These are phyloP conservation scores for Cyanoramphus novaezelandiae DNA, from an alignment of 2,113 vertebrate genomes.

Conservation along the genomic window DNA sequence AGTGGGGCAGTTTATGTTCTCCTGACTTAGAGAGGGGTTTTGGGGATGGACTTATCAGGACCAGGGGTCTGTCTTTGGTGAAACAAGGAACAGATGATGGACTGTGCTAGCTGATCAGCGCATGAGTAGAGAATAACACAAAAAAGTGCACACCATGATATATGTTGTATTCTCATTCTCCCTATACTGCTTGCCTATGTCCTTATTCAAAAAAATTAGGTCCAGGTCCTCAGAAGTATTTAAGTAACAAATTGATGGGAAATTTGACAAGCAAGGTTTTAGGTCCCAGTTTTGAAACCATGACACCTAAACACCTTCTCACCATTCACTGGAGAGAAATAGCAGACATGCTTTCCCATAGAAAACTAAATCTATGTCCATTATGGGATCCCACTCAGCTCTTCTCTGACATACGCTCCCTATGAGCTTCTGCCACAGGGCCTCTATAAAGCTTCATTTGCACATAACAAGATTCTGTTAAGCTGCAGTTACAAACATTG, in stretches of 20 bases:
- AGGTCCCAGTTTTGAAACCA: not conserved
- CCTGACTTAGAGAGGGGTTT: not conserved
- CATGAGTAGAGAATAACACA: not conserved
- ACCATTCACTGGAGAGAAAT: not conserved
- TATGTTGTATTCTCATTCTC: not conserved
- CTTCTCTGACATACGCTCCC: not conserved
- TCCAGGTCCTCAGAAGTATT: not conserved
- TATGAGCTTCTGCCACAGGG: not conserved
- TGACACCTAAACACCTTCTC: not conserved
- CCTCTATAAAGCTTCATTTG: not conserved
- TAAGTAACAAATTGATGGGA: not conserved
- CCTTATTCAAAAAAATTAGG: not conserved
- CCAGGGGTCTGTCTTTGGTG: not conserved
- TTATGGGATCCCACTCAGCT: not conserved
- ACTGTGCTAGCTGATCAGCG: not conserved
- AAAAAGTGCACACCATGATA: accelerated
- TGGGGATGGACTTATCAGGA: not conserved
- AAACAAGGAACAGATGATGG: not conserved
- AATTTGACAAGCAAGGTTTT: not conserved
- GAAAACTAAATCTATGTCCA: not conserved
- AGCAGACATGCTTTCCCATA: not conserved
- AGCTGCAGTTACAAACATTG: not conserved
- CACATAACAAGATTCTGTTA: not conserved
- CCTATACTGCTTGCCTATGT: not conserved
- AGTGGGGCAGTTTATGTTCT: not conserved